Percentiles rank a stretch among this genome's conserved stretches.
Evolutionary conservation across 2,888 invertebrate species (phyloP).

Genomic region (Lingula anatina): DNA sequence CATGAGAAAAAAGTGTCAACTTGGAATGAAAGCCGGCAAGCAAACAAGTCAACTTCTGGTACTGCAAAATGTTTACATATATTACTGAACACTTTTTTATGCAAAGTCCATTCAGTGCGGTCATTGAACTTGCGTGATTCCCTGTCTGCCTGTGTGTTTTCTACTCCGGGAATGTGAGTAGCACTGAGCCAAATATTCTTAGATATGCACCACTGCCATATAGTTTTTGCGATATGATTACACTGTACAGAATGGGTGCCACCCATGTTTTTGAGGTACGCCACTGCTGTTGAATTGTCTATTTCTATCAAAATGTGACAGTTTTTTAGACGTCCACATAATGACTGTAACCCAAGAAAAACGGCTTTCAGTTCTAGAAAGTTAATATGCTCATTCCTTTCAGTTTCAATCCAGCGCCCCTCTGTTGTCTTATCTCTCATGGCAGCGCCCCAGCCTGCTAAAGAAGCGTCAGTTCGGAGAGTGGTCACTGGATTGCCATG

Average conservation of each 20-base stretch:
- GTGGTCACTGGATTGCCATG: neutral
- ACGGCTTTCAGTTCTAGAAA: slow-evolving; percentile 11
- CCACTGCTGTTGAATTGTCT: slow-evolving; percentile 3
- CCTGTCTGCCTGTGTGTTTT: slow-evolving; percentile 1
- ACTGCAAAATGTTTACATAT: neutral
- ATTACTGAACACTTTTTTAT: neutral
- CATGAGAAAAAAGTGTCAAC: neutral
- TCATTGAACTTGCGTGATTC: slow-evolving; percentile 4
- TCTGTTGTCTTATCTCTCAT: neutral
- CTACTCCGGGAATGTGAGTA: slow-evolving; percentile 1
- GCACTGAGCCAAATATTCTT: neutral
- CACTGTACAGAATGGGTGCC: neutral
- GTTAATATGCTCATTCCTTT: too few relatives aligned
- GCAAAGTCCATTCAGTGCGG: slow-evolving; percentile 2
- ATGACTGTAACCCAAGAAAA: slow-evolving; percentile 8
- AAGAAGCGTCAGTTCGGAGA: slow-evolving; percentile 1
- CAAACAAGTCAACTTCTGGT: slow-evolving; percentile 4
- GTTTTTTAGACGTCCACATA: slow-evolving; percentile 6
- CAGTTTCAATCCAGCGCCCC: neutral
- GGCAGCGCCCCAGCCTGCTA: slow-evolving; percentile 2
- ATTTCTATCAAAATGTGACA: neutral
- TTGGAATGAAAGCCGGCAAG: neutral
- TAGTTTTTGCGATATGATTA: neutral
- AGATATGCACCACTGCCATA: neutral
- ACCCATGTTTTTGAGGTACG: neutral